Evolutionary conservation across 1,140 invertebrate genomes (phyloP), one percentile per base, ranked within the genome.

Genomic region (Harpegnathos saltator): DNA sequence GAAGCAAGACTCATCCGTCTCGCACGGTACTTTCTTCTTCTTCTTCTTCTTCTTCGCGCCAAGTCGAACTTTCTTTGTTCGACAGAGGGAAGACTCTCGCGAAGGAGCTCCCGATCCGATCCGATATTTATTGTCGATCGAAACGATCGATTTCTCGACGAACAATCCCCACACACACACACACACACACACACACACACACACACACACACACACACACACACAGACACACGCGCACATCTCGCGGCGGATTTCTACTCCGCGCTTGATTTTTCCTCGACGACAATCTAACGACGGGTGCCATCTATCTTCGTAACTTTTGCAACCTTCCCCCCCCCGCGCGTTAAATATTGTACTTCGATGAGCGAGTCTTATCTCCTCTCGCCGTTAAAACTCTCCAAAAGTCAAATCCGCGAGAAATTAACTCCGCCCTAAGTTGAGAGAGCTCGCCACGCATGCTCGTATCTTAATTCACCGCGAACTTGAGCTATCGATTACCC

Each of bases 281-380:
- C 33, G 65, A 78, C 63, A 71, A 80, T 71, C 58, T 80, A 80
- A 80, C 71, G n/a, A n/a, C 66, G 26, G 75, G 56, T 14, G 48
- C 38, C 22, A 29, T 54, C 65, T 17, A 38, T 80, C 56, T 71
- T 71, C 75, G 63, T 71, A 80, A 80, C 75, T 80, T 80, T 80
- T 71, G 58, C 59, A 80, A 80, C 71, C n/a, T n/a, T n/a, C n/a
- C n/a, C n/a, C n/a, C n/a, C n/a, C 71, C 69, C 63, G 52, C 12
- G 58, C 52, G 65, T 80, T 69, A 80, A 80, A 80, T 80, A 80
- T 80, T n/a, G n/a, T n/a, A n/a, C n/a, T 80, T 80, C 48, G 65
- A 24, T 19, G 58, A 80, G 52, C 12, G 17, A 80, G 38, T 3
- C 17, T 69, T 33, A n/a, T n/a, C n/a, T n/a, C n/a, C n/a, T n/a